Evolutionary conservation across 1,140 invertebrate species (phyloP), one percentile per base, ranked within the genome.

Genomic region (Drosophila equinoxialis): DNA sequence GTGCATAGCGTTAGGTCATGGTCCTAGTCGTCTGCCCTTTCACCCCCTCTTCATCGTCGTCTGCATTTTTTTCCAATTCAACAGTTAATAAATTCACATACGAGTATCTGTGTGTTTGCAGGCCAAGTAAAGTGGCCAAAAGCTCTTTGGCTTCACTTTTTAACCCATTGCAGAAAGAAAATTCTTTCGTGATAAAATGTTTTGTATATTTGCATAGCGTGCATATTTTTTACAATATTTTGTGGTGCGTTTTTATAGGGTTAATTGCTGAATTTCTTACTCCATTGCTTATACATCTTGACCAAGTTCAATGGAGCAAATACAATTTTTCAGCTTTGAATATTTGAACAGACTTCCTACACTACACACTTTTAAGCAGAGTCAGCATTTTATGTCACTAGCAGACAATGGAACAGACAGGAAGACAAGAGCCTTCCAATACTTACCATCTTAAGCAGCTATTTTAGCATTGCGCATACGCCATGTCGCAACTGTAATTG

Each of bases 61-160:
- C 58, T 61, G 66, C 57, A 68, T 63, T 48, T 68, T 66, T 68
- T 68, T 68, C 66, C 66, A 68, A 68, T 61, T 68, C 66, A 68
- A 61, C 66, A 68, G 66, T 61, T 68, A 68, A 68, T 68, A 68
- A 68, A 68, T 68, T 58, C 66, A 39, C 58, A 20, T 59, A 26
- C 23, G 14, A 17, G 58, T 59, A 61, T 68, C 58, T 68, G 33
- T 45, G 41, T 57, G 66, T 23, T 42, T 66, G 39, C 65, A 66
- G 54, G 35, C 54, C 23, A 42, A 57, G 41, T 51, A 48, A 64
- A 64, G 61, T 51, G 39, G 39, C 42, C 13, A 30, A 41, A 13
- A 61, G 6, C 30, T 30, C 30, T 30, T 63, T 10, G 30, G 17
- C 37, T 33, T 37, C 30, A 11, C 11, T 13, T 39, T 11, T 58